Evolutionary conservation across 2,797 vertebrate species (phyloP), one percentile per base, ranked within the genome.

Genomic region (Pogonophryne albipinna): DNA sequence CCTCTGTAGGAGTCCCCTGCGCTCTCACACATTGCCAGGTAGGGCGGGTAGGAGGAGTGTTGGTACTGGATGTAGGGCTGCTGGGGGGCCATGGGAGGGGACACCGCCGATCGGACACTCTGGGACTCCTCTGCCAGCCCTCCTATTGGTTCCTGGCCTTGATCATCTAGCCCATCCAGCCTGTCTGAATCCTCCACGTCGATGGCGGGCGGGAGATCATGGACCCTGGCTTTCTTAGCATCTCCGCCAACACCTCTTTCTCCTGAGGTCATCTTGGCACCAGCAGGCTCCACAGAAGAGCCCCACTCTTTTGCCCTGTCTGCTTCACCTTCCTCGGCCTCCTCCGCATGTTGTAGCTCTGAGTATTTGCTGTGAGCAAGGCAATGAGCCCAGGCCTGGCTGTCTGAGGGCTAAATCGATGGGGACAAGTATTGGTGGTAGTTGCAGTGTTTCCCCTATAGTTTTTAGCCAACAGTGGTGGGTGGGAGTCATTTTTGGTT

Each of bases 51-150:
- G 80, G 98, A 97, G 64, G 97, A 95, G 84, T 98, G 97, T 94
- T 99, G 94, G 93, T 98, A 99, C 91, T 98, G 97, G 82, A 98
- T 96, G 91, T 98, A 99, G n/a, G 98, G 96, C 87, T 98, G 97
- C 85, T 98, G 97, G 81, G 97, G 96, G 80, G 96, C 97, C 95
- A 97, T 96, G 53, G 96, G 97, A 5, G 97, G 97, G 44, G 98
- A 98, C 66, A 97, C 96, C 0, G 96, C 96, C 46, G 94, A 96
- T 87, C 97, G 93, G 64, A 96, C 91, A 20, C 90, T 96, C 83
- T 97, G 96, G 17, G 97, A 96, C 82, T 98, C 97, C 88, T 98
- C 98, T 0, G 91, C 90, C 87, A 95, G 95, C 80, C 95, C 97
- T 83, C 96, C 95, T 6, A 95, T 89, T 12, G 95, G 92, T 93